A percentile compares a stretch with the other conserved stretches of the same genome.
These are phyloP conservation scores for Aleiodes testaceus DNA, from an alignment of 2,888 invertebrate species.

Conservation along the genomic window DNA sequence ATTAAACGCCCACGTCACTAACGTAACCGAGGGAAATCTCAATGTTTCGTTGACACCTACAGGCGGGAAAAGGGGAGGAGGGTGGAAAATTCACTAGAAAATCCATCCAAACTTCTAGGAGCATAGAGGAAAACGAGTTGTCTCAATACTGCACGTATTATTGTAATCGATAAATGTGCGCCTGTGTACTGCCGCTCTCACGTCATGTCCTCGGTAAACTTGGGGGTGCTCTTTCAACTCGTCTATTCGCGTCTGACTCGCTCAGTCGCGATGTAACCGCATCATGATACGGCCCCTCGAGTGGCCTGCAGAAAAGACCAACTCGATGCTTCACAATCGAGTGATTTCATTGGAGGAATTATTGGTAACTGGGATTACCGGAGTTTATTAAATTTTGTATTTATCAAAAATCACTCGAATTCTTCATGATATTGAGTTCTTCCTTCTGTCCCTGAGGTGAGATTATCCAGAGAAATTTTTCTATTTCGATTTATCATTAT, in stretches of 20 bases:
- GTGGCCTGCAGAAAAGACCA: conserved; percentile 64
- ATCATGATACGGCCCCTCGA: conserved; percentile 67
- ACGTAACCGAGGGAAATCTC: conserved; percentile 32
- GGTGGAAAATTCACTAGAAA: neutral
- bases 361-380: too few relatives aligned
- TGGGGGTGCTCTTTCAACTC: conserved; percentile 37
- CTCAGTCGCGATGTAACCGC: conserved; percentile 73
- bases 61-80: too few relatives aligned
- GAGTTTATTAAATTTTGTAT: too few relatives aligned
- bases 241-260: conserved; percentile 39
- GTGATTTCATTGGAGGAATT: neutral
- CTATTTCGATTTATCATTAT: too few relatives aligned
- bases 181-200: conserved; percentile 28
- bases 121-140: neutral
- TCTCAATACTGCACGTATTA: neutral
- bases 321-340: conserved; percentile 53
- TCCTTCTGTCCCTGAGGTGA: conserved; percentile 11
- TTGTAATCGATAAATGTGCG: conserved; percentile 41
- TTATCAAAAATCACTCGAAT: too few relatives aligned
- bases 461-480: neutral
- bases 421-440: too few relatives aligned
- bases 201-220: conserved; percentile 33
- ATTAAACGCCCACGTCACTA: conserved; percentile 41
- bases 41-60: conserved; percentile 11
- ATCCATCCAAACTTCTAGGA: neutral